These are phyloP conservation scores for Drosophila tristis DNA, from an alignment of 1,140 invertebrate species.

Conservation along the genomic window DNA sequence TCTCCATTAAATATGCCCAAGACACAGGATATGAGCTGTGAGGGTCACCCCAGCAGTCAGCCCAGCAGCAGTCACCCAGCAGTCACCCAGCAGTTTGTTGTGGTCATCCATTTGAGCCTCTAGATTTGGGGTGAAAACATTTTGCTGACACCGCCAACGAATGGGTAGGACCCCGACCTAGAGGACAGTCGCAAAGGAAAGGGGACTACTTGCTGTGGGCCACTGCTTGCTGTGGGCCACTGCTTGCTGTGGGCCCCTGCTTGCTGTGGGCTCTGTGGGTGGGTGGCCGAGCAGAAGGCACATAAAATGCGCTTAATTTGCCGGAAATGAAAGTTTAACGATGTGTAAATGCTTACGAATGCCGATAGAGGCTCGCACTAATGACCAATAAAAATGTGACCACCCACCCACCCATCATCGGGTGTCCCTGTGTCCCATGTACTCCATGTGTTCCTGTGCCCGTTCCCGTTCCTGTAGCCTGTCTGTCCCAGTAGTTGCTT, in stretches of 20 bases:
- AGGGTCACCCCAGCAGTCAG: neutral
- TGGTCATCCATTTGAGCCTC: slow-evolving; percentile 53
- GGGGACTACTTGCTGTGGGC: neutral
- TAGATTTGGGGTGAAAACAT: neutral
- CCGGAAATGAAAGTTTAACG: slow-evolving; percentile 83
- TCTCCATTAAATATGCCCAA: slow-evolving; percentile 69
- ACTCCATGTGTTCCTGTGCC: neutral
- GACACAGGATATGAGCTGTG: slow-evolving; percentile 16
- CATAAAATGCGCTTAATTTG: slow-evolving; percentile 82
- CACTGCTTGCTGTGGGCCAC: neutral
- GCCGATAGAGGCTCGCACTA: slow-evolving; percentile 79
- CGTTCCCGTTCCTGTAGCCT: neutral
- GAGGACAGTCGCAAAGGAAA: neutral
- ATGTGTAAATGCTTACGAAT: slow-evolving; percentile 83
- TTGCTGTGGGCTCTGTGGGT: neutral
- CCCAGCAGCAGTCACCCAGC: slow-evolving; percentile 4
- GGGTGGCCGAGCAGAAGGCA: slow-evolving; percentile 47
- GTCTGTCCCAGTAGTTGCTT: neutral
- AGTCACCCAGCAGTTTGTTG: slow-evolving; percentile 62
- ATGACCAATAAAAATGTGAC: slow-evolving; percentile 80
- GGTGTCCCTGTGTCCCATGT: slow-evolving; percentile 8
- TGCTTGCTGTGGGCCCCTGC: no score
- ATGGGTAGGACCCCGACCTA: slow-evolving; percentile 40
- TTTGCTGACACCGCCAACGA: slow-evolving; percentile 64
- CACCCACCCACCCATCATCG: slow-evolving; percentile 26